Evolutionary conservation across 1,140 invertebrate species (phyloP).

Genomic region (Rhopalosiphum padi): DNA sequence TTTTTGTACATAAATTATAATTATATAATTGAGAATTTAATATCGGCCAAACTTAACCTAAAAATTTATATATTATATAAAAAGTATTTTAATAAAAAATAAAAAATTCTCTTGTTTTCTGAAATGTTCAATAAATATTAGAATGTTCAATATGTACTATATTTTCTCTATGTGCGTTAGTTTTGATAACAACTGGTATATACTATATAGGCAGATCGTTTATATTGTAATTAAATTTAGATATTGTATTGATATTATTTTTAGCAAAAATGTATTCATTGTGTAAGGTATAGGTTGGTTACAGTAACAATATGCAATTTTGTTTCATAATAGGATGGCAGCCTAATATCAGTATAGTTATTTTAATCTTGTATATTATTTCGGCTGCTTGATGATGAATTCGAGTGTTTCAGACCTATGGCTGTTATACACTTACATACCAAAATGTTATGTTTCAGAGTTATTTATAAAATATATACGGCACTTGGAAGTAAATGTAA

Average conservation of each 20-base stretch:
- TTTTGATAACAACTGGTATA: background rate
- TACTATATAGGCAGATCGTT: background rate
- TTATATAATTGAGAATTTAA: background rate
- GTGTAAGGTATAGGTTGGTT: background rate
- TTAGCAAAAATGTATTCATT: background rate
- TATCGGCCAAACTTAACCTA: background rate
- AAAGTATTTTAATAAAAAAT: background rate
- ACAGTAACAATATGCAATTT: background rate
- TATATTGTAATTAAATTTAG: background rate
- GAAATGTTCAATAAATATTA: background rate
- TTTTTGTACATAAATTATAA: background rate
- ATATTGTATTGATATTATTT: background rate
- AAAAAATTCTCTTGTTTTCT: background rate
- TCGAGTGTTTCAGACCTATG: background rate
- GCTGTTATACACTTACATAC: background rate
- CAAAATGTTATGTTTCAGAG: slow-evolving; percentile 32
- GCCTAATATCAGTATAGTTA: background rate
- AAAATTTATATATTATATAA: background rate
- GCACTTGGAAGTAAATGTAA: slow-evolving; percentile 38
- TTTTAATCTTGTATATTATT: slow-evolving; percentile 43
- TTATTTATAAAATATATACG: slow-evolving; percentile 40
- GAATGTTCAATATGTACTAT: background rate
- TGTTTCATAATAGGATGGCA: background rate
- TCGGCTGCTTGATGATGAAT: slow-evolving; percentile 30
- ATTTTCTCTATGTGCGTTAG: background rate